Evolutionary conservation across 2,113 vertebrate species (phyloP).

Genomic region (Lanius collurio): DNA sequence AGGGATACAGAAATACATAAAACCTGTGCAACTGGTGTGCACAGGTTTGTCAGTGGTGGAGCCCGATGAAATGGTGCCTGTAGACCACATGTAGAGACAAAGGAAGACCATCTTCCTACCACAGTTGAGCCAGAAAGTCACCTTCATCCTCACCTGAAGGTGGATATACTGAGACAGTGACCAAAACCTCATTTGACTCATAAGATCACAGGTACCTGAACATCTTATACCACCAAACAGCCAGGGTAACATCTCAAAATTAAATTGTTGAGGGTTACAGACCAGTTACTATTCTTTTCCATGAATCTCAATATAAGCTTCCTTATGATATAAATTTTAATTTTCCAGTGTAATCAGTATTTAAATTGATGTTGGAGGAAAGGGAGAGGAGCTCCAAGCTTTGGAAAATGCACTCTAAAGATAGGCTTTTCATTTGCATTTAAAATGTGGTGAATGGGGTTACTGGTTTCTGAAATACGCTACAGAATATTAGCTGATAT

Average conservation of each 20-base stretch:
- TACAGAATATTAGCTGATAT: background rate
- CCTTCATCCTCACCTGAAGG: background rate
- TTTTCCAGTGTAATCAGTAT: background rate
- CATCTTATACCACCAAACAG: background rate
- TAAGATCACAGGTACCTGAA: rapidly evolving
- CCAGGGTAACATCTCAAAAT: background rate
- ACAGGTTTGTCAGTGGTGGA: background rate
- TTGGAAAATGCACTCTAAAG: background rate
- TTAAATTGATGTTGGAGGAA: background rate
- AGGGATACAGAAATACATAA: background rate
- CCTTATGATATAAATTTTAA: background rate
- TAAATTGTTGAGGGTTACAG: background rate
- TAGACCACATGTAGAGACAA: rapidly evolving
- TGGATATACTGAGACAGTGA: background rate
- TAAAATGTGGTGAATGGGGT: background rate
- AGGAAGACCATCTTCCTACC: background rate
- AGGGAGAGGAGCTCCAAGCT: background rate
- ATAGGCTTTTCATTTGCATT: background rate
- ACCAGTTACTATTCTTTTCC: background rate
- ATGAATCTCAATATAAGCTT: background rate
- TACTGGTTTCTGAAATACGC: background rate
- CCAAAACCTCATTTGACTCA: background rate
- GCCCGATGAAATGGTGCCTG: background rate
- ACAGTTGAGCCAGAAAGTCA: background rate
- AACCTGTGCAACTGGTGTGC: background rate